Percentiles rank a stretch among this genome's conserved stretches.
Conservation (phyloP, 2,797 vertebrate genomes). For the Micromesistius poutassou region DNA sequence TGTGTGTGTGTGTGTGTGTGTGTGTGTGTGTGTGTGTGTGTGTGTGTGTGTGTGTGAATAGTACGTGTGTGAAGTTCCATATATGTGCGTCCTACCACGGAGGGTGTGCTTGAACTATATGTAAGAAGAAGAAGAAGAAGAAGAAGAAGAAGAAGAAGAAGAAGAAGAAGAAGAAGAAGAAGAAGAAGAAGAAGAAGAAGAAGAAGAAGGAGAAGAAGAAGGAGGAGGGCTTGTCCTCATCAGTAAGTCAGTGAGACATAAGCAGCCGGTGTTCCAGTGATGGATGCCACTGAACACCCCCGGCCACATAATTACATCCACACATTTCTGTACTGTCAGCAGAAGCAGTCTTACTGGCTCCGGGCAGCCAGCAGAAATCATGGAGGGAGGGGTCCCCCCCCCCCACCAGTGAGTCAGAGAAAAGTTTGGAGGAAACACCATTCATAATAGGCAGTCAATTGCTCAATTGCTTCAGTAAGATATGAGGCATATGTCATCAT, state of each 20-base stretch:
- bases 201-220: no score
- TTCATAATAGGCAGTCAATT: background rate
- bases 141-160: background rate
- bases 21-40: no score
- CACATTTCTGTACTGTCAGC: slow-evolving; percentile 74
- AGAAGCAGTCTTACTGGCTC: slow-evolving; percentile 48
- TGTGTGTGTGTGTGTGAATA: no score
- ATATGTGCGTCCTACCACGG: background rate
- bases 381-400: background rate
- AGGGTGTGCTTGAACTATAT: no score
- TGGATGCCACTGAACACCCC: slow-evolving; percentile 66
- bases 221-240: slow-evolving; percentile 23
- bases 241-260: slow-evolving; percentile 69
- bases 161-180: no score
- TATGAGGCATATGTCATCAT: background rate
- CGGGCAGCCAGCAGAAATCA: slow-evolving; percentile 53
- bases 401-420: background rate
- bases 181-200: no score
- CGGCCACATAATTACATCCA: slow-evolving; percentile 73
- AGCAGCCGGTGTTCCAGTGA: slow-evolving; percentile 60
- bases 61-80: background rate
- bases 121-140: background rate
- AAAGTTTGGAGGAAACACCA: background rate
- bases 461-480: background rate
- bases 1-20: no score